These are phyloP conservation scores for Tryphoninae sp. DNA, from an alignment of 2,888 invertebrate species.

Conservation along the genomic window DNA sequence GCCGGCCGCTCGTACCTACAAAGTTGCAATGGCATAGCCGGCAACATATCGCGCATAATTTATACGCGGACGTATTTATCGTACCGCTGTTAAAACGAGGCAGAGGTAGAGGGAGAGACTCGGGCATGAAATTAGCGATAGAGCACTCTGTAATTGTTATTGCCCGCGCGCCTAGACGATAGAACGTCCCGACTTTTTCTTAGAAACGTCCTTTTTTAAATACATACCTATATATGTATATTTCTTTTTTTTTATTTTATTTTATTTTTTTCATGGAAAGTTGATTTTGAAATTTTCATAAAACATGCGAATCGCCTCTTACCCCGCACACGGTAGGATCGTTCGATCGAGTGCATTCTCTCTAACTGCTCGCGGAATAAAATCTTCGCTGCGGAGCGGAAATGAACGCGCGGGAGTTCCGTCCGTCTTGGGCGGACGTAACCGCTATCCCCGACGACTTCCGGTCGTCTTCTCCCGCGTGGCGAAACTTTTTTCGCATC, in stretches of 20 bases:
- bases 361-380: constrained; percentile 47
- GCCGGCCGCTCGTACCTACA: neutral
- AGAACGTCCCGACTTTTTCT: constrained; percentile 14
- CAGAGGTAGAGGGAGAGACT: constrained; percentile 70
- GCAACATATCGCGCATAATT: too few relatives aligned
- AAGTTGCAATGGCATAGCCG: too few relatives aligned
- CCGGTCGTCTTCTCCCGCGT: constrained; percentile 25
- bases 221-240: too few relatives aligned
- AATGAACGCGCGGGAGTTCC: constrained; percentile 46
- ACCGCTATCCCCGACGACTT: constrained; percentile 41
- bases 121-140: constrained; percentile 77
- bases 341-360: constrained; percentile 52
- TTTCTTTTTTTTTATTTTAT: too few relatives aligned
- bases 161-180: constrained; percentile 71
- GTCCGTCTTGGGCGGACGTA: constrained; percentile 41
- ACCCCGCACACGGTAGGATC: neutral
- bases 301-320: constrained; percentile 5
- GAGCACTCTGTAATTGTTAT: constrained; percentile 75
- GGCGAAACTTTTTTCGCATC: neutral
- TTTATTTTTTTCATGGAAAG: constrained; percentile 53
- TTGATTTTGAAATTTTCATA: constrained; percentile 59
- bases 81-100: constrained; percentile 59
- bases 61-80: constrained; percentile 72
- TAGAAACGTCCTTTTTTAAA: neutral
- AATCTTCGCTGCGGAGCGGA: constrained; percentile 54